Base-by-base conservation (phyloP, 2,888 invertebrate species). In the Patella pellucida region DNA sequence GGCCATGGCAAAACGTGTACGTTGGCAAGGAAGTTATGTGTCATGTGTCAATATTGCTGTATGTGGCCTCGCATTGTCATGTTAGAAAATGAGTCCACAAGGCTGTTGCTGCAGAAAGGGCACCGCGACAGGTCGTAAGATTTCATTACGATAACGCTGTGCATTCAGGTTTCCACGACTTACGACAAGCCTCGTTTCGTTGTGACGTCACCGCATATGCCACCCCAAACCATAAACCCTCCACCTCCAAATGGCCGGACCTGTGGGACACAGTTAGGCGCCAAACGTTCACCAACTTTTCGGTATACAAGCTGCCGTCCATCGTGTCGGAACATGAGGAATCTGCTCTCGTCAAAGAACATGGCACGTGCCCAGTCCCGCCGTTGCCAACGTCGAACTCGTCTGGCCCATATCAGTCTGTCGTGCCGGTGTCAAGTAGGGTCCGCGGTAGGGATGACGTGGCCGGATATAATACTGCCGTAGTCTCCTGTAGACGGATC, bases 111-210 rank as follows among this genome's bases (percentile, higher is more conserved):
- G 56, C 16, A 56, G 16, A 56, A 56, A 14, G 16, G 56, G 56
- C 5, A 56, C 11, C 56, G 15, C 56, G 15, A 56, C 56, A 56
- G 16, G 56, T 15, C 56, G 56, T 56, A 56, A 14, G 56, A 15
- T 56, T 0, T 56, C 56, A 56, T 11, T 15, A 56, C 16, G 9
- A 56, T 56, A 56, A 56, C 56, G 56, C 56, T 56, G 56, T 56
- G 56, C 56, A 56, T 56, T 56, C 56, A 56, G 56, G 56, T 56
- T 56, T 56, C 56, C 56, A 56, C 56, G 16, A 56, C 5, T 56
- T 14, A 56, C 56, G 56, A 56, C 56, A 56, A 56, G 56, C 56
- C 56, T 56, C 56, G 56, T 56, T 56, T 56, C n/a, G n/a, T n/a
- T n/a, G n/a, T 56, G 56, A 56, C 56, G 56, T 56, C 56, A 56